Evolutionary conservation across 2,113 vertebrate genomes (phyloP), one percentile per base, ranked within the genome.

Genomic region (Amphiprion ocellaris): DNA sequence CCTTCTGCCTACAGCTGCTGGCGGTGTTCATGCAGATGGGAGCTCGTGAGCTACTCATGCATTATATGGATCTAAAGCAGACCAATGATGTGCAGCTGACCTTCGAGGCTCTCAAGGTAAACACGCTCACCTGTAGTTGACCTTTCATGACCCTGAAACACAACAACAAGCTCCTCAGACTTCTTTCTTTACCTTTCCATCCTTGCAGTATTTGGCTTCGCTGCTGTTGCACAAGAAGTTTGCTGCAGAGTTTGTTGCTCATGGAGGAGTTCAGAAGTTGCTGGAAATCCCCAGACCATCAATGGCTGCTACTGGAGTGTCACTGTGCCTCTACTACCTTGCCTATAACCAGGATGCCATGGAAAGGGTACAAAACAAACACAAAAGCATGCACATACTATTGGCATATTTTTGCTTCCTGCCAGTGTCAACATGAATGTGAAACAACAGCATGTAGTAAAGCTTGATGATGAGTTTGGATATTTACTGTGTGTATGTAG

Each of bases 321-420:
- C 98, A 47, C 96, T 99, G 94, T 99, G 98, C 85, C 96, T 99
- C 16, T 99, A 99, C 90, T 99, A 99, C 80, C 92, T 99, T 81
- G 99, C 98, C 11, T 99, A 99, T 88, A 99, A 99, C 87, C 98
- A 99, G 92, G 98, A 99, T 69, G 98, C 98, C 46, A 99, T 99
- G 98, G 98, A 99, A 93, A 94, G 98, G 95, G 98, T 99, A 95
- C 89, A 92, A 30, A 63, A 63, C 12, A 50, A 14, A 65, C 21
- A 4, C 41, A 46, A 33, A 49, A 16, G 3, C 28, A 10, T 12
- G 10, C 41, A 44, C 1, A 44, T 1, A 58, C 39, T 4, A 23
- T 12, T 73, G 19, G 5, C 10, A 16, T 21, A 5, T 55, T 15
- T 69, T 5, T 52, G 44, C 9, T 19, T 1, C 16, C 0, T 16